A percentile compares a stretch with the other conserved stretches of the same genome.
phyloP scores from a whole-genome alignment of 64 coral and sea anemone species.

The Pocillopora verrucosa region DNA sequence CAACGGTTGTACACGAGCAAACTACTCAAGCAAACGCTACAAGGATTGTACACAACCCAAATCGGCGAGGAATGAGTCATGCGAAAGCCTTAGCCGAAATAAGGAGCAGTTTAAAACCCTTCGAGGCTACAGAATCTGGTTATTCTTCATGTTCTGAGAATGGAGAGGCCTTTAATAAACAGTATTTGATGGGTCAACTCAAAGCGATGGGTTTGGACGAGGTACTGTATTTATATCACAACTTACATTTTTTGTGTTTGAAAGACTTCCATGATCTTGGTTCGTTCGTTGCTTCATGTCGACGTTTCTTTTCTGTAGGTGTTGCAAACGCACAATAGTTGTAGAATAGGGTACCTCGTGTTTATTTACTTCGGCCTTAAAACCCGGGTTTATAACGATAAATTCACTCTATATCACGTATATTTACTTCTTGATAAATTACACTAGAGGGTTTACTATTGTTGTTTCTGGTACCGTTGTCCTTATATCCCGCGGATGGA shows the following conservation, averaged over 20 bases:
- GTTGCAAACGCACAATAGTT: background rate
- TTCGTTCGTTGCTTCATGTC: background rate
- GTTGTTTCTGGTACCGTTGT: background rate
- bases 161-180: constrained; percentile 63
- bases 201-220: constrained; percentile 72
- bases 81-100: constrained; percentile 77
- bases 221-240: constrained; percentile 39
- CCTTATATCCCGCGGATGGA: background rate
- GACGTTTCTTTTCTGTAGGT: background rate
- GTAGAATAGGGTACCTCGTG: background rate
- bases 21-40: constrained; percentile 21
- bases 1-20: background rate
- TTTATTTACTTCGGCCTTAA: background rate
- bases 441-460: background rate
- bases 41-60: constrained; percentile 32
- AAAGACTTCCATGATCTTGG: background rate
- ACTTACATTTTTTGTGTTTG: background rate
- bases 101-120: constrained; percentile 77
- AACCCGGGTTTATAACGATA: background rate
- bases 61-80: constrained; percentile 55
- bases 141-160: constrained; percentile 90
- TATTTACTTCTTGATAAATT: background rate
- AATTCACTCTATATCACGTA: constrained; percentile 5
- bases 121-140: constrained; percentile 73
- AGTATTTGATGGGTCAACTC: constrained; percentile 62